phyloP scores from a whole-genome alignment of 2,888 invertebrate genomes.

The Eupithecia pulchellata region DNA sequence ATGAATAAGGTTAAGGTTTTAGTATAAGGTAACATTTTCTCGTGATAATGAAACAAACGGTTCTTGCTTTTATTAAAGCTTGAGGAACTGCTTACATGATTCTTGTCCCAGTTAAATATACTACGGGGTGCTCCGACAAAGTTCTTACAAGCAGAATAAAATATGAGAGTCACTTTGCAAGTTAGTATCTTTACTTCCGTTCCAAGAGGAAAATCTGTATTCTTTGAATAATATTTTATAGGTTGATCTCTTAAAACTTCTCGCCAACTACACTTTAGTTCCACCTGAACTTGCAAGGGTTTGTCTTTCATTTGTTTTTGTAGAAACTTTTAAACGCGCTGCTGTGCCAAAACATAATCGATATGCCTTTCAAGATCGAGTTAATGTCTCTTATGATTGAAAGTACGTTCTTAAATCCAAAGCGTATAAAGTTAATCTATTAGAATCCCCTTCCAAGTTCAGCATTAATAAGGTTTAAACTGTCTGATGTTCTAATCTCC shows the following conservation, averaged over 20 bases:
- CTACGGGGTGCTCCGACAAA: neutral
- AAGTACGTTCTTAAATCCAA: neutral
- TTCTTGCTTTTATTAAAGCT: neutral
- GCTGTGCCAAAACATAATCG: neutral
- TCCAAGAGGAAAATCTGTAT: slow-evolving; percentile 25
- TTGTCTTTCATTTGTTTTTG: neutral
- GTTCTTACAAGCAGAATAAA: slow-evolving; percentile 10
- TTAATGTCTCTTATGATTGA: neutral
- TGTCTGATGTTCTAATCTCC: slow-evolving; percentile 70
- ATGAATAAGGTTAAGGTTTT: too few relatives aligned
- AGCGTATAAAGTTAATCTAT: slow-evolving; percentile 34
- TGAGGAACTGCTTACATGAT: neutral
- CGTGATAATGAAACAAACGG: too few relatives aligned
- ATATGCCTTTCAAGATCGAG: neutral
- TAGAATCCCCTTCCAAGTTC: slow-evolving; percentile 49
- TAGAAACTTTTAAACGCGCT: neutral
- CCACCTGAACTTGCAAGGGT: neutral
- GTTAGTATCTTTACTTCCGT: slow-evolving; percentile 16
- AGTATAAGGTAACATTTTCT: too few relatives aligned
- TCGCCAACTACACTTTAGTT: slow-evolving; percentile 29
- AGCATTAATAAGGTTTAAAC: slow-evolving; percentile 69
- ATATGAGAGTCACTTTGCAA: slow-evolving; percentile 10
- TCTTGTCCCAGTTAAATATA: neutral
- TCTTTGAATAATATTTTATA: slow-evolving; percentile 34
- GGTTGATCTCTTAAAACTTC: slow-evolving; percentile 39